phyloP scores from a whole-genome alignment of 2,113 vertebrate species.

The Crypturellus undulatus region DNA sequence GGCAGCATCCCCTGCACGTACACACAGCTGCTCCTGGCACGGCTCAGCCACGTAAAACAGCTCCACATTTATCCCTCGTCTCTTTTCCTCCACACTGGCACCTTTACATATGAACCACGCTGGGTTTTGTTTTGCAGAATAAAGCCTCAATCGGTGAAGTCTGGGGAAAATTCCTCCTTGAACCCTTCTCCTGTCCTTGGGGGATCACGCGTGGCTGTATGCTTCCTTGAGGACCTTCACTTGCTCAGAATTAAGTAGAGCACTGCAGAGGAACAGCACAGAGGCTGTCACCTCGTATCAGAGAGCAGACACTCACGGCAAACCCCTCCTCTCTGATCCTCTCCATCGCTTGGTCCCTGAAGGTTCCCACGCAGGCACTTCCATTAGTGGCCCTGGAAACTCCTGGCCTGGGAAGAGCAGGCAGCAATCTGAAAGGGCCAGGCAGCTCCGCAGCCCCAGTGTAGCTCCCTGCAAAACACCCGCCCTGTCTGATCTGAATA shows the following conservation, averaged over 20 bases:
- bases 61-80: background rate
- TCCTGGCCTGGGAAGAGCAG: background rate
- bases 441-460: conserved; percentile 12
- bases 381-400: background rate
- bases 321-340: background rate
- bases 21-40: background rate
- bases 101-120: background rate
- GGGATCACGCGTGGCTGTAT: background rate
- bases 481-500: conserved; percentile 33
- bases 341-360: background rate
- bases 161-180: background rate
- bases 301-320: background rate
- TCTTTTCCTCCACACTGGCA: background rate
- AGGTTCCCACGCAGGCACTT: background rate
- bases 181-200: background rate
- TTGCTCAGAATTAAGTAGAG: background rate
- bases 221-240: background rate
- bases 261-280: background rate
- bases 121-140: background rate
- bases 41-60: background rate
- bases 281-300: background rate
- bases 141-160: background rate
- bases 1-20: background rate
- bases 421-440: conserved; percentile 34
- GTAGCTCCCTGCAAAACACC: conserved; percentile 13